A percentile compares a stretch with the other conserved stretches of the same genome.
These are phyloP conservation scores for Trididemnum miniatum DNA, from an alignment of 23 tunicate genomes.

Conservation along the genomic window DNA sequence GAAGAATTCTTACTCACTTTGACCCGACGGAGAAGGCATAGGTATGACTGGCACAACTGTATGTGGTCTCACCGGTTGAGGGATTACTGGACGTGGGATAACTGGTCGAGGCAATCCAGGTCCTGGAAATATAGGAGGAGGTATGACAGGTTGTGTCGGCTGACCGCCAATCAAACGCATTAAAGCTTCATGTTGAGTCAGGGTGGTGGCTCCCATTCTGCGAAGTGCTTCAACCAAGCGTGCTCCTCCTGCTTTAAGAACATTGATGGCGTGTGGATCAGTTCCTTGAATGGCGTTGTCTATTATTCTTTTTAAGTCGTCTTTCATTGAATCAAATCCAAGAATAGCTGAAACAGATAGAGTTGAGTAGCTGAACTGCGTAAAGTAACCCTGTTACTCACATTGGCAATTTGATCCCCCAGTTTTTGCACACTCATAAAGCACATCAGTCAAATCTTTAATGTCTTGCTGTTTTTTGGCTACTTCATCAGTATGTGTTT, in stretches of 20 bases:
- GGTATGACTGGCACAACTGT: neutral
- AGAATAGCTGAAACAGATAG: neutral
- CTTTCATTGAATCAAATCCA: neutral
- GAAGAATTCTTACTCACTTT: neutral
- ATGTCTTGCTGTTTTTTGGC: constrained; percentile 13
- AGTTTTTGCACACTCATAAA: neutral
- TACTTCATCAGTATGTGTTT: neutral
- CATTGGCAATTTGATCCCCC: neutral
- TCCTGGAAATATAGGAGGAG: neutral
- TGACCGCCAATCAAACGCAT: neutral
- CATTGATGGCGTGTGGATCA: neutral
- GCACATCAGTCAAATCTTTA: neutral
- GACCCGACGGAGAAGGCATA: neutral
- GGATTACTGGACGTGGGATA: neutral
- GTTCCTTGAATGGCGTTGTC: neutral
- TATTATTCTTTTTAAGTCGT: neutral
- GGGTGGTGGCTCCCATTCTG: neutral
- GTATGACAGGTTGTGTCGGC: neutral
- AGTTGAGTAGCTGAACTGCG: neutral
- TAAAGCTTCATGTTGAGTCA: neutral
- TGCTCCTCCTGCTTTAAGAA: neutral
- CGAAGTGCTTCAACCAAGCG: neutral
- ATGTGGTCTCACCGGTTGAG: neutral
- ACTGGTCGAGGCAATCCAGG: neutral
- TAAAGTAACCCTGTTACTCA: neutral